phyloP scores from a whole-genome alignment of 2,888 invertebrate genomes.

The Amphiduros pacificus region DNA sequence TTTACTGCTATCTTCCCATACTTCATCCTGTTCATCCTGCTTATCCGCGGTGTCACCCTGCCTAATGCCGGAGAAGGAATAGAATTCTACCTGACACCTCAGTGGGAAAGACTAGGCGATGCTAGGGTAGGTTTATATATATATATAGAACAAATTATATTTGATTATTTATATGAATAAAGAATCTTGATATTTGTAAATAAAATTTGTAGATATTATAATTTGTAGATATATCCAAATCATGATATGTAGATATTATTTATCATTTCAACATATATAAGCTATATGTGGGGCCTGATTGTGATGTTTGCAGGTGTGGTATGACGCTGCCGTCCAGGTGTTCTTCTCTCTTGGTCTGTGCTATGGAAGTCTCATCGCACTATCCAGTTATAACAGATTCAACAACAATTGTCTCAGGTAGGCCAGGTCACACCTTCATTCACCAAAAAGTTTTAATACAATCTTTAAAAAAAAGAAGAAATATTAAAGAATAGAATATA shows the following conservation, averaged over 20 bases:
- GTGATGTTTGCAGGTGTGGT: conserved; percentile 7
- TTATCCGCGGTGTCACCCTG: conserved; percentile 52
- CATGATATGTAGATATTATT: too few relatives aligned
- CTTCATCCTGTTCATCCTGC: conserved; percentile 51
- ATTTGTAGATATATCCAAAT: too few relatives aligned
- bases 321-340: conserved; percentile 15
- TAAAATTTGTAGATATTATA: too few relatives aligned
- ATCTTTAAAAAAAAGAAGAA: too few relatives aligned
- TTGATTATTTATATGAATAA: not conserved
- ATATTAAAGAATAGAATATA: too few relatives aligned
- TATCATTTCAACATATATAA: too few relatives aligned
- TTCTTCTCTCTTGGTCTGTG: conserved; percentile 10
- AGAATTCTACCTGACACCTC: conserved; percentile 50
- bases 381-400: conserved; percentile 14
- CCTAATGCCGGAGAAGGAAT: conserved; percentile 50
- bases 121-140: conserved; percentile 39
- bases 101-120: conserved; percentile 42
- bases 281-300: too few relatives aligned
- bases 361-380: conserved; percentile 10
- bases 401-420: conserved; percentile 14
- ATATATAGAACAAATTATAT: not conserved
- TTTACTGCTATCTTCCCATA: conserved; percentile 57
- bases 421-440: too few relatives aligned
- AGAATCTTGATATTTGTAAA: too few relatives aligned
- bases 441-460: too few relatives aligned